Evolutionary conservation across 2,113 vertebrate genomes (phyloP).

Genomic region (Phainopepla nitens): DNA sequence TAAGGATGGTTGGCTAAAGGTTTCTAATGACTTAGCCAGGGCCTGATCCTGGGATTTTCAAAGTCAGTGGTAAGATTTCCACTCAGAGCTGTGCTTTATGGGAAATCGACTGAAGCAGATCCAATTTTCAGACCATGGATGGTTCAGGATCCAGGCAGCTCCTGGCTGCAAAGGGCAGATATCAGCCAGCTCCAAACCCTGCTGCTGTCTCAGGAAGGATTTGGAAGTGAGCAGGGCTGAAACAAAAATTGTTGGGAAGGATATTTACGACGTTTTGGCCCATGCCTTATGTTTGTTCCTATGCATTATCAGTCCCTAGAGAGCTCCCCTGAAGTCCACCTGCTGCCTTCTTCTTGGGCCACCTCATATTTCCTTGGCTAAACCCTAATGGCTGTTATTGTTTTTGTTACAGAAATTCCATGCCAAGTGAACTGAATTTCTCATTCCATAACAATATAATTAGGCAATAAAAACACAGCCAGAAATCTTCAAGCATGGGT

Average conservation of each 20-base stretch:
- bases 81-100: not conserved
- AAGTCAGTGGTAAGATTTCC: not conserved
- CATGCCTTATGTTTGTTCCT: not conserved
- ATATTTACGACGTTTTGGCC: not conserved
- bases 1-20: not conserved
- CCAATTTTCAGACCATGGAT: not conserved
- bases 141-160: not conserved
- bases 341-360: not conserved
- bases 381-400: not conserved
- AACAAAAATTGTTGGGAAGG: not conserved
- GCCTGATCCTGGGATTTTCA: not conserved
- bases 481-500: not conserved
- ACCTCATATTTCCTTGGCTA: not conserved
- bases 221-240: not conserved
- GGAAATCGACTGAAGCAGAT: not conserved
- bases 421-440: not conserved
- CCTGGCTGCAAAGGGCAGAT: not conserved
- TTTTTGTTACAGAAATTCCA: not conserved
- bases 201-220: not conserved
- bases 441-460: not conserved
- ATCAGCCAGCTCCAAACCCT: not conserved
- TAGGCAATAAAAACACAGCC: not conserved
- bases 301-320: not conserved
- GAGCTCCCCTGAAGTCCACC: not conserved
- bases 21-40: not conserved